phyloP scores from a whole-genome alignment of 2,888 invertebrate species.

The Euplagia quadripunctaria region DNA sequence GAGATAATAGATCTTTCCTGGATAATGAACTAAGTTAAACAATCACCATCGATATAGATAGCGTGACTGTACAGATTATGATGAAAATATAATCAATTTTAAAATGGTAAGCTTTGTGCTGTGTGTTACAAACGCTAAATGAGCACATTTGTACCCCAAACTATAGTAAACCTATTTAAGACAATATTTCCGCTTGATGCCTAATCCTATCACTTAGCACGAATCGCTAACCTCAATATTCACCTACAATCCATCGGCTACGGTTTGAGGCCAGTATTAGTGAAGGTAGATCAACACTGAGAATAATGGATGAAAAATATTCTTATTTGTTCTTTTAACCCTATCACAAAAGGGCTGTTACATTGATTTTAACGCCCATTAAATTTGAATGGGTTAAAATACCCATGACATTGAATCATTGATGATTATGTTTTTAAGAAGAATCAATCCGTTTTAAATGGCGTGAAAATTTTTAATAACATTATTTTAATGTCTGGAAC shows the following conservation, averaged over 20 bases:
- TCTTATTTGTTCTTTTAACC: slow-evolving; percentile 50
- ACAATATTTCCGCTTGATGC: slow-evolving; percentile 25
- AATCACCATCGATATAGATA: too few relatives aligned
- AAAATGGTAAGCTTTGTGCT: too few relatives aligned
- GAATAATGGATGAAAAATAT: slow-evolving; percentile 49
- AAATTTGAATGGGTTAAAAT: slow-evolving; percentile 41
- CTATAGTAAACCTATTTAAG: background rate
- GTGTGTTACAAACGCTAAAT: background rate
- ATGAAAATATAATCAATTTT: too few relatives aligned
- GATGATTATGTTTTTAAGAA: slow-evolving; percentile 42
- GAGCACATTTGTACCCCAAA: background rate
- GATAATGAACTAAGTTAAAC: too few relatives aligned
- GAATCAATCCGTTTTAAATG: slow-evolving; percentile 40
- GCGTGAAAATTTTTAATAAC: slow-evolving; percentile 50
- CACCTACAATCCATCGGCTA: slow-evolving; percentile 64
- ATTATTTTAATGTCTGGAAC: slow-evolving; percentile 41
- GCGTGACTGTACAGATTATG: too few relatives aligned
- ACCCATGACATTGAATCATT: slow-evolving; percentile 48
- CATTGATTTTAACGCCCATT: slow-evolving; percentile 47
- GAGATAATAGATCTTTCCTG: background rate
- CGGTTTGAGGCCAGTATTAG: slow-evolving; percentile 61
- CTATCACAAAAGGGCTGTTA: slow-evolving; percentile 48
- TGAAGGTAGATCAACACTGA: slow-evolving; percentile 50
- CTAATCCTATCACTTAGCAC: slow-evolving; percentile 31
- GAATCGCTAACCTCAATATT: slow-evolving; percentile 47